These are phyloP conservation scores for Podarcis cretensis DNA, from an alignment of 2,113 vertebrate genomes.

Conservation along the genomic window DNA sequence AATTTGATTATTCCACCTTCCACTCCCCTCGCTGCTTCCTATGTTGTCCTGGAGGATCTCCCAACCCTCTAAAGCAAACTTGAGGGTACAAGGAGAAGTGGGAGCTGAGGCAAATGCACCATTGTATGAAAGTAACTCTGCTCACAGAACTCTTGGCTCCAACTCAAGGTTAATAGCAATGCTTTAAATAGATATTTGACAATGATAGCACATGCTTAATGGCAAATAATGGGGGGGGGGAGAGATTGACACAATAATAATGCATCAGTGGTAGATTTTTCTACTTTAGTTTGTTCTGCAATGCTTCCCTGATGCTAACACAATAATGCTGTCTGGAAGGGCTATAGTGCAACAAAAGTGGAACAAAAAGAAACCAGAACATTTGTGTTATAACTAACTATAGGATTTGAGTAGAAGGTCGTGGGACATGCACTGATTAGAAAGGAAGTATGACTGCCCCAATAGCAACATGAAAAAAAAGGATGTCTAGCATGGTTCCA, in stretches of 20 bases:
- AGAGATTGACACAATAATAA: neutral
- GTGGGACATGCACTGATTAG: too few relatives aligned
- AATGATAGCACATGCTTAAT: neutral
- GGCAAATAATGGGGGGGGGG: neutral
- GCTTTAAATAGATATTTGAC: neutral
- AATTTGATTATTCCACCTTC: neutral
- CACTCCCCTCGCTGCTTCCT: neutral
- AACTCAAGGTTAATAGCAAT: neutral
- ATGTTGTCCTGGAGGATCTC: neutral
- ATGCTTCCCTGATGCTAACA: too few relatives aligned
- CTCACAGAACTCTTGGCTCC: neutral
- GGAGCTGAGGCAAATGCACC: neutral
- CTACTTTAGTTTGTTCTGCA: too few relatives aligned
- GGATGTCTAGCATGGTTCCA: too few relatives aligned
- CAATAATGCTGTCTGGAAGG: too few relatives aligned
- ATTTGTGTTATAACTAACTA: too few relatives aligned
- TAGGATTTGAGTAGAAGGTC: too few relatives aligned
- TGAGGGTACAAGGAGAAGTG: neutral
- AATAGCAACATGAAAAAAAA: too few relatives aligned
- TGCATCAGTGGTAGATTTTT: too few relatives aligned
- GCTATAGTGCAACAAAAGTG: too few relatives aligned
- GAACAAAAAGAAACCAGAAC: too few relatives aligned
- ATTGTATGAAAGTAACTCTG: neutral
- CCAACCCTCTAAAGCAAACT: neutral
- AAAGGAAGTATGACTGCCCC: too few relatives aligned